Evolutionary conservation across 2,797 vertebrate species (phyloP), one percentile per base, ranked within the genome.

Genomic region (Tokudaia tokunoshimensis): DNA sequence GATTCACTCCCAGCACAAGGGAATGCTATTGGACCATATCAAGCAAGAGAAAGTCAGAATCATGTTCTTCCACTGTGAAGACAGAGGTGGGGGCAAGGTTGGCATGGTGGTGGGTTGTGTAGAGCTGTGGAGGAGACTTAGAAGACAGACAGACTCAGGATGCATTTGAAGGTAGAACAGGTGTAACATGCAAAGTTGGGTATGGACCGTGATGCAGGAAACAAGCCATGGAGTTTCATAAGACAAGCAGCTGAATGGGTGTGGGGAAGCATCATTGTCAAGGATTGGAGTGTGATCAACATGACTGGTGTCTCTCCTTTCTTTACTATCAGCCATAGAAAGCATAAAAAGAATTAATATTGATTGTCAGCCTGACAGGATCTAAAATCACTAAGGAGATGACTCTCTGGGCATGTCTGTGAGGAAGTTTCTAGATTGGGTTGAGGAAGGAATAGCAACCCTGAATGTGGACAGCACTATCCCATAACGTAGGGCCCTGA

Each of bases 21-120:
- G 34, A 63, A 4, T 3, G 0, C 13, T 37, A 13, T 0, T 8
- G 24, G 29, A 22, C n/a, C n/a, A 47, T 8, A n/a, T 1, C 44
- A 12, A 11, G 31, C 14, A 44, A 44, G 34, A n/a, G 14, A 20
- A 59, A 41, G 74, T 6, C 2, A 12, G 0, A 29, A 34, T 22
- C 7, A 4, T 34, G 41, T 6, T 47, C 8, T 13, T 79, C 8
- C 20, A 22, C 37, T 55, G 7, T 1, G 20, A 14, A 29, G 52
- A 63, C 65, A 55, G n/a, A 24, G n/a, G 70, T 50, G 6, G 10
- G 9, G 57, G 29, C 7, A n/a, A 19, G 2, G 10, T 34, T 57
- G 74, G 41, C 29, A 47, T 29, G 57, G 55, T 12, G 11, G 29
- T 7, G 19, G 78, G 41, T 44, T 74, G 67, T 74, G 15, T 34